Conservation (phyloP, 1,140 invertebrate species). For the Coenobita brevimanus region DNA sequence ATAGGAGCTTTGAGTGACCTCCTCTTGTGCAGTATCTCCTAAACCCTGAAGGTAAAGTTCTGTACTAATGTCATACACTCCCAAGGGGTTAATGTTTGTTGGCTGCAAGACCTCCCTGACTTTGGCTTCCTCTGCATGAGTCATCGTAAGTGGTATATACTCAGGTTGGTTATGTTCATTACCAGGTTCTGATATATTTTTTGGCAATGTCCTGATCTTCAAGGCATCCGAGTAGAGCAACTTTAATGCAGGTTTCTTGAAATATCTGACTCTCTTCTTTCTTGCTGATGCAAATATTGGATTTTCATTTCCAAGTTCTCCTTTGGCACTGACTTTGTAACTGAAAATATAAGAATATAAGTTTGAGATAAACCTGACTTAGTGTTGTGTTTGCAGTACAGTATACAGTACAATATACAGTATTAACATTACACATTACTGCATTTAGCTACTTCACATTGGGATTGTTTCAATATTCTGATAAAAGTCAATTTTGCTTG, state of each 20-base stretch:
- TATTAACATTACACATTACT: too few species aligned
- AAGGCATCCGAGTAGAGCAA: constrained; percentile 34
- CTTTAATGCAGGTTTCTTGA: constrained; percentile 20
- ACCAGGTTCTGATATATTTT: neutral
- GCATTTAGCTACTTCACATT: too few species aligned
- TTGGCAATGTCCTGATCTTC: constrained; percentile 8
- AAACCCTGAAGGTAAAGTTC: constrained; percentile 46
- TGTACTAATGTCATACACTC: constrained; percentile 70
- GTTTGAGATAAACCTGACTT: too few species aligned
- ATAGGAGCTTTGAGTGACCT: constrained; percentile 4
- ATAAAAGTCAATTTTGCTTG: too few species aligned
- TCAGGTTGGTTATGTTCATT: neutral
- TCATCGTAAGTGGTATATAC: constrained; percentile 38
- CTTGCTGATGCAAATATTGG: too few species aligned
- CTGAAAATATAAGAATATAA: too few species aligned
- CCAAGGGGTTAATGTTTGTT: constrained; percentile 13
- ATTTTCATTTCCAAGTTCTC: too few species aligned
- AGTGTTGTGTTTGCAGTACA: too few species aligned
- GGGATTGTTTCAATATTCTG: too few species aligned
- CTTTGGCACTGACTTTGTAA: too few species aligned
- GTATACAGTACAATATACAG: too few species aligned
- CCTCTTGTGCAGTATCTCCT: constrained; percentile 16
- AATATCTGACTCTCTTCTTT: neutral
- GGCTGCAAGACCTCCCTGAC: neutral
- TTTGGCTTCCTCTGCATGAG: constrained; percentile 56